Evolutionary conservation across 2,797 vertebrate species (phyloP), one percentile per base, ranked within the genome.

Genomic region (Sphaeramia orbicularis): DNA sequence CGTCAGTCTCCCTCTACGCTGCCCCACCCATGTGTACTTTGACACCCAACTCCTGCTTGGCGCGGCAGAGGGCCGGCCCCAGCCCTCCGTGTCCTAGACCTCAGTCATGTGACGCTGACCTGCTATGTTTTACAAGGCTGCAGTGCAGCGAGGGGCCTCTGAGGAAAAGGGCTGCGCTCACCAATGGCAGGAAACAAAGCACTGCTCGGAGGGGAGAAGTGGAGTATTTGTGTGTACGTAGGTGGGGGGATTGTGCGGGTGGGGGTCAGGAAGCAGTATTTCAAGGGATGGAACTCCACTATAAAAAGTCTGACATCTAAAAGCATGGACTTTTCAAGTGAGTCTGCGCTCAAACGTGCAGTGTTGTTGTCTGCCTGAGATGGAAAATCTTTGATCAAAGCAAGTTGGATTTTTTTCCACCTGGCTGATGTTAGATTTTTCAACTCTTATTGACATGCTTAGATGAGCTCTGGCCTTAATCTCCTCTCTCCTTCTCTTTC

Each of bases 111-210:
- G 88, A 90, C 52, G 18, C 81, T 84, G 89, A 90, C 87, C 90
- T 78, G 83, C 85, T 71, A 84, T 90, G 91, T 90, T 91, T 90
- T 90, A 92, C 90, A 90, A 90, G 88, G 80, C 81, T 78, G 82
- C 78, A 54, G 81, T 57, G 81, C 77, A 79, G 71, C 30, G 19
- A 51, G 40, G 84, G 84, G 80, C 78, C 86, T 83, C 87, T 10
- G 54, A 81, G 85, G 83, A 82, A 85, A 85, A 84, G 70, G 75
- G 74, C 74, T 80, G 80, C 65, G 57, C 68, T 88, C 74, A 83
- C 49, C 74, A 89, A 81, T 71, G 41, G 81, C 89, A 91, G 91
- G 88, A 90, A 92, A 86, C 80, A 82, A 81, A 84, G 84, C 67
- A 44, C 42, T 70, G 58, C 62, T 52, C 30, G 24, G 68, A 62